Conservation (phyloP, 1,140 invertebrate species). For the Apis cerana region DNA sequence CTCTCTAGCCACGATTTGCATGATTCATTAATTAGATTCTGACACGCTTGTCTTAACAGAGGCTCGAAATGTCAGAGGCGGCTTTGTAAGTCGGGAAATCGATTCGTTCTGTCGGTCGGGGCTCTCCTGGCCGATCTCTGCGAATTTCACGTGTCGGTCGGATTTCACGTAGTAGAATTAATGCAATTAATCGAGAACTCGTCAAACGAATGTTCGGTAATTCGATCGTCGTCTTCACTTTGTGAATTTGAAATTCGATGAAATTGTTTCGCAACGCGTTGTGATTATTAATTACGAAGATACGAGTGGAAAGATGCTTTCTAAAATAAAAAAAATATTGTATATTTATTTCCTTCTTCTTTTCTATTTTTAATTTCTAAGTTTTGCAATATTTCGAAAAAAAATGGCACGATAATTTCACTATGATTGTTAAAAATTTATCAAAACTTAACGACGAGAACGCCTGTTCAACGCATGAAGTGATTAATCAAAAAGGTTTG, state of each 20-base stretch:
- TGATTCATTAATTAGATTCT: slow-evolving; percentile 39
- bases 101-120: slow-evolving; percentile 6
- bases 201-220: neutral
- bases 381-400: no score
- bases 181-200: neutral
- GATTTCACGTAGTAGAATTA: neutral
- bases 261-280: neutral
- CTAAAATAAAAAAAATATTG: no score
- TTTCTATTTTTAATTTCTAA: no score
- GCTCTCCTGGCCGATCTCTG: neutral
- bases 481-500: neutral
- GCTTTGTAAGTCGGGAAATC: neutral
- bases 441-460: no score
- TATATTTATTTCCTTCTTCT: no score
- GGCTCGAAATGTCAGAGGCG: slow-evolving; percentile 1
- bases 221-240: neutral
- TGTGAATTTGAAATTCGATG: no score
- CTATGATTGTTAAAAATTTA: no score
- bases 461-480: no score
- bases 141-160: neutral
- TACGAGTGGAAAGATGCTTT: no score
- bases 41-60: slow-evolving; percentile 33
- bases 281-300: no score
- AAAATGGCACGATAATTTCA: no score
- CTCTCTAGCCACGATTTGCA: neutral